Base-by-base conservation (phyloP, 2,888 invertebrate genomes). In the Drosophila rubida region DNA sequence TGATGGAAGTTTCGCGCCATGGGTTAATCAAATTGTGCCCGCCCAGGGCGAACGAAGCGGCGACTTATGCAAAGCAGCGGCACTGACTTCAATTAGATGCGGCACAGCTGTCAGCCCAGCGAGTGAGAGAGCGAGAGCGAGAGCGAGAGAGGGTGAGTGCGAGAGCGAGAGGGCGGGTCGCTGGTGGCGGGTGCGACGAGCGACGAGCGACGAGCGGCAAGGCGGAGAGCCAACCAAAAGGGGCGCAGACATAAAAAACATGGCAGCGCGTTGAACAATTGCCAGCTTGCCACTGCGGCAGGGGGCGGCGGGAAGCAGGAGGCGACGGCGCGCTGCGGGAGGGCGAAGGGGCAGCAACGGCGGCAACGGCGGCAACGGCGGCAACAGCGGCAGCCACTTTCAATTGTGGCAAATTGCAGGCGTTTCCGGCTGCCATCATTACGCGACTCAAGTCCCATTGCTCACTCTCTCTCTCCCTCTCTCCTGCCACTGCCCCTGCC, bases 351-450 rank as follows among this genome's bases (percentile, higher is more conserved):
- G 39, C 37, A 51, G 23, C 1, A 37, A 16, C 1, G 13, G 27
- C 8, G 35, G 30, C 30, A 19, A 27, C 6, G 9, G 5, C 1
- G 7, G 25, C 3, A 13, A 42, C 41, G 32, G 51, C 51, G 32
- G 54, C 69, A 53, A 25, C 37, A 32, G 45, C 51, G 72, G 83
- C 81, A 81, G 88, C 88, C 88, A 84, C 87, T 85, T 88, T 88
- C 82, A 85, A 88, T 85, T 85, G 84, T 85, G 82, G 88, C 82
- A 88, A 85, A 85, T 85, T 85, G 82, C 88, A 85, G 85, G 88
- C 84, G 87, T 87, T 88, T 88, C 88, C 88, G 88, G 69, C 72
- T 89, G 90, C 90, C 90, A 88, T 88, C 85, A 89, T 87, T 86
- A 72, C 67, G 75, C 65, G 46, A 64, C 48, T 55, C 69, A 42